Evolutionary conservation across 2,113 vertebrate species (phyloP), one percentile per base, ranked within the genome.

Genomic region (Heterotis niloticus): DNA sequence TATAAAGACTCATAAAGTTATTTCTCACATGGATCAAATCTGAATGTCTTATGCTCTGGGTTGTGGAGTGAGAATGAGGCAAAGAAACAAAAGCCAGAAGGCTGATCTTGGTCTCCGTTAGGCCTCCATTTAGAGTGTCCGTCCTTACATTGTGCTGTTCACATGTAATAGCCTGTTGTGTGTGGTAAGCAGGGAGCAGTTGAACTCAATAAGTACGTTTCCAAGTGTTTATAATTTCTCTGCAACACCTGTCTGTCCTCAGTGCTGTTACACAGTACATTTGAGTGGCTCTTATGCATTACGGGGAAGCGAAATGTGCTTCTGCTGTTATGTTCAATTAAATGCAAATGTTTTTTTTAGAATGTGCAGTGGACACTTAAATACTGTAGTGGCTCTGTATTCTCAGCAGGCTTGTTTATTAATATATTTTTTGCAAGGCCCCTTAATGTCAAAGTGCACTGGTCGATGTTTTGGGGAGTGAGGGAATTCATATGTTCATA

Each of bases 391-490:
- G 68, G 16, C 26, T 14, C 74, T 29, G 29, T 54, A 68, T 54
- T 81, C 64, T 54, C n/a, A 51, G 26, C 57, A 34, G n/a, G 29
- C 65, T 1, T 28, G 28, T 18, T 17, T 75, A 17, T 29, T 60
- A n/a, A n/a, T n/a, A n/a, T n/a, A n/a, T n/a, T n/a, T n/a, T n/a
- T n/a, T n/a, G n/a, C 26, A 24, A 10, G 29, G 65, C 56, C 54
- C 28, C 52, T 75, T 64, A 84, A 83, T 83, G 81, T 80, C 75
- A 76, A 80, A 64, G 68, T 73, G 75, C 72, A 79, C 79, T 79
- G 69, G 66, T 81, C 77, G 81, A 7, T 44, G 34, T 2, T 44
- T 2, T 2, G 7, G 3, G 7, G 34, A 44, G 34, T 44, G 34
- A 44, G 7, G 34, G 7, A 44, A 44, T 4, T 44, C 34, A 65